These are phyloP conservation scores for Bos indicus DNA, from an alignment of 2,113 vertebrate genomes.

Conservation along the genomic window DNA sequence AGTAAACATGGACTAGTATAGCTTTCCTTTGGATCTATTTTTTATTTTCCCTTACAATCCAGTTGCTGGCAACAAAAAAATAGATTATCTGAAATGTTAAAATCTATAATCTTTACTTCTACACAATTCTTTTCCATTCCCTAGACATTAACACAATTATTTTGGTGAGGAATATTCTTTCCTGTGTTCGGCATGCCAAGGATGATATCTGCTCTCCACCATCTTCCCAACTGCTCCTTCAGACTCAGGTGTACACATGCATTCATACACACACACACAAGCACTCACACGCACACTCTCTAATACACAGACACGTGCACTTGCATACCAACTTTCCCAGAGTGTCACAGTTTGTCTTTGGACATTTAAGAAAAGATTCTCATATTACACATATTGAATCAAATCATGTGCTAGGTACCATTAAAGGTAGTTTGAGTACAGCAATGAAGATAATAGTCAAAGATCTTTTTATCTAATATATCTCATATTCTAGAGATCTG, in stretches of 20 bases:
- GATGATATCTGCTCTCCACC: not conserved
- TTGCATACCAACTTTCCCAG: not conserved
- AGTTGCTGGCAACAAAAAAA: not conserved
- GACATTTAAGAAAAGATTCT: not conserved
- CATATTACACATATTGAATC: not conserved
- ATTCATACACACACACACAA: not conserved
- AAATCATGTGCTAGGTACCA: not conserved
- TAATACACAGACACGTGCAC: no score
- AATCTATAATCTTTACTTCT: not conserved
- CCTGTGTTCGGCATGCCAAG: no score
- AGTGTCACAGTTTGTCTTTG: not conserved
- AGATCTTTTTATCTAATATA: not conserved
- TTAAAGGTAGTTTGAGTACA: not conserved
- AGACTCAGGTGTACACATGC: not conserved
- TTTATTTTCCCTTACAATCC: not conserved
- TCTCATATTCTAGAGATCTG: not conserved
- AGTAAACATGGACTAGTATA: not conserved
- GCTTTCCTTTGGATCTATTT: not conserved
- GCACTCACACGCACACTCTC: not conserved
- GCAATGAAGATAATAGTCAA: not conserved
- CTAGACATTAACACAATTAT: not conserved
- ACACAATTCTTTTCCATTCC: not conserved
- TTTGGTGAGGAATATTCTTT: not conserved
- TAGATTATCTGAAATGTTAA: not conserved
- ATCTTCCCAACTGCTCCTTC: not conserved